Evolutionary conservation across 2,797 vertebrate species (phyloP).

Genomic region (Hyperoplus lanceolatus): DNA sequence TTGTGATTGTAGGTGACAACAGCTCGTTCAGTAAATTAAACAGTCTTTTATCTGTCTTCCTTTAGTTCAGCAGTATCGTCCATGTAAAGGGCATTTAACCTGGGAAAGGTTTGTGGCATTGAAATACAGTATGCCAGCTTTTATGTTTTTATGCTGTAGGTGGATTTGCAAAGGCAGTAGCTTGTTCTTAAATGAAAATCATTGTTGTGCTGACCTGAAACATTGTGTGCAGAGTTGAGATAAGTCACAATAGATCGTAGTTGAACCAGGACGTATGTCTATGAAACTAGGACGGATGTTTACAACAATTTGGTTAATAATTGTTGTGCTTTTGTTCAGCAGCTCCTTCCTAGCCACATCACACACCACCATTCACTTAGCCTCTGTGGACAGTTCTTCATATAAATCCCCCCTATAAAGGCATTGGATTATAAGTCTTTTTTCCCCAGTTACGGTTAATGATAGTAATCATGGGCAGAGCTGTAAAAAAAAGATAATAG

Average conservation of each 20-base stretch:
- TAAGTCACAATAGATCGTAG: background rate
- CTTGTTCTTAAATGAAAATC: background rate
- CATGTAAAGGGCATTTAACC: background rate
- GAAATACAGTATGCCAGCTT: background rate
- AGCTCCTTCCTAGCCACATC: too few species aligned
- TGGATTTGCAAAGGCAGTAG: background rate
- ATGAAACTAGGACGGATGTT: background rate
- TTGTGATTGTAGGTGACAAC: slow-evolving; percentile 46
- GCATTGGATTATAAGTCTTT: too few species aligned
- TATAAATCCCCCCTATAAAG: too few species aligned
- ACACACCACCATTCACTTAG: too few species aligned
- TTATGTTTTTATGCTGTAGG: background rate
- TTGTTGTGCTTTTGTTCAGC: background rate
- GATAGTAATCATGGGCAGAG: too few species aligned
- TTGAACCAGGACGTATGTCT: background rate
- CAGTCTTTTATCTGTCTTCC: background rate
- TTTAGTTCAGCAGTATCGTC: background rate
- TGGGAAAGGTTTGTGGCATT: background rate
- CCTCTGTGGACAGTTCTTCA: too few species aligned
- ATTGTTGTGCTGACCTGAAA: background rate
- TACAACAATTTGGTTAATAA: background rate
- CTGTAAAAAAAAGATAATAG: too few species aligned
- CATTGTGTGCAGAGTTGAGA: background rate
- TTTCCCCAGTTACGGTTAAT: too few species aligned
- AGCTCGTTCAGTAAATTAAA: slow-evolving; percentile 57